Conservation (phyloP, 2,113 vertebrate species). For the Gavia stellata region DNA sequence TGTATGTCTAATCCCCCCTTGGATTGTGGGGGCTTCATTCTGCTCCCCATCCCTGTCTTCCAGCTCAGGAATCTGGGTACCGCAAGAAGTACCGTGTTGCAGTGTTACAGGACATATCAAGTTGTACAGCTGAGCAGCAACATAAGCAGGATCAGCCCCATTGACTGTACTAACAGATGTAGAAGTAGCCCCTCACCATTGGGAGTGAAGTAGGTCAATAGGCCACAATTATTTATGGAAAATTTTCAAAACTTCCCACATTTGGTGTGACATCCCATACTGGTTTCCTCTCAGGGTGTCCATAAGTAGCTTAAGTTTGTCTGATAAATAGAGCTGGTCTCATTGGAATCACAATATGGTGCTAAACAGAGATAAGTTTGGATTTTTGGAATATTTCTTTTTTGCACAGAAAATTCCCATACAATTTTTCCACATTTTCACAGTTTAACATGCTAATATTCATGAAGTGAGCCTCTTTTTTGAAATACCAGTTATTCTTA, state of each 20-base stretch:
- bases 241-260: neutral
- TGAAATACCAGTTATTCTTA: neutral
- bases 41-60: neutral
- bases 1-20: neutral
- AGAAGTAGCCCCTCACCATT: neutral
- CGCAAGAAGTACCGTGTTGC: neutral
- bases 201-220: neutral
- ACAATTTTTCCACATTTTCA: neutral
- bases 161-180: neutral
- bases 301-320: neutral
- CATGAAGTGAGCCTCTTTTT: neutral
- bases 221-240: neutral
- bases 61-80: neutral
- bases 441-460: neutral
- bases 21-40: neutral
- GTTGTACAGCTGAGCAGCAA: neutral
- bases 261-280: neutral
- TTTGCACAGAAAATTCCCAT: neutral
- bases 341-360: neutral
- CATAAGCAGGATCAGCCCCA: neutral
- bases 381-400: neutral
- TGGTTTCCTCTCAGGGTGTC: neutral
- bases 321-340: neutral
- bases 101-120: neutral
- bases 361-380: neutral